A percentile compares a stretch with the other conserved stretches of the same genome.
Conservation (phyloP, 2,113 vertebrate species). For the Theropithecus gelada region DNA sequence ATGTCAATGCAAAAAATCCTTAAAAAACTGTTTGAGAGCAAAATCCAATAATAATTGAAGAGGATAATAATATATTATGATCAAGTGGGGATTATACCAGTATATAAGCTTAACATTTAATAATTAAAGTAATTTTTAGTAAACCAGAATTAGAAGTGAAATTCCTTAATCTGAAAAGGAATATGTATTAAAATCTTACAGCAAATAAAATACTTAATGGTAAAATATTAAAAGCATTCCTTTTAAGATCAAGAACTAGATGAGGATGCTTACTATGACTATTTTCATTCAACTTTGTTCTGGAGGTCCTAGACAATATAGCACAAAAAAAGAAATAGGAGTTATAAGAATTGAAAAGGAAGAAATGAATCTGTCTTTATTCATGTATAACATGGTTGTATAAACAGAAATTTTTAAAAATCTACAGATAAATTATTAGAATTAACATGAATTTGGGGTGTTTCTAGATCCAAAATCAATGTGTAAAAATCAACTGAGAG, state of each 20-base stretch:
- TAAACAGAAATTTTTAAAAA: background rate
- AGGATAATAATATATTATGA: background rate
- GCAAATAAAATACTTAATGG: background rate
- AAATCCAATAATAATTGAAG: background rate
- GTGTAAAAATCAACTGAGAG: background rate
- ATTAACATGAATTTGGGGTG: background rate
- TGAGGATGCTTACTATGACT: background rate
- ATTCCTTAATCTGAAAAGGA: background rate
- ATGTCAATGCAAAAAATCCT: background rate
- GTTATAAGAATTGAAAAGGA: background rate
- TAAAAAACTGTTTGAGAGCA: background rate
- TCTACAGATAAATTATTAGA: constrained; percentile 16
- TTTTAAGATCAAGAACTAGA: background rate
- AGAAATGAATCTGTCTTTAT: background rate
- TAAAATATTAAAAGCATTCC: background rate
- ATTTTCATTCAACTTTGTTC: background rate
- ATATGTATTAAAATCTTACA: background rate
- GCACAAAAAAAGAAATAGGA: constrained; percentile 6
- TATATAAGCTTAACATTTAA: background rate
- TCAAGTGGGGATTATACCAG: background rate
- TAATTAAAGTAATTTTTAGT: background rate
- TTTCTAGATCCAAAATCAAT: constrained; percentile 21
- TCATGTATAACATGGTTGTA: background rate
- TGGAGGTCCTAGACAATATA: background rate
- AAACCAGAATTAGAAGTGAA: background rate